These are phyloP conservation scores for Clytia hemisphaerica DNA, from an alignment of 30 jellyfish, hydroid and myxozoan genomes.

Conservation along the genomic window DNA sequence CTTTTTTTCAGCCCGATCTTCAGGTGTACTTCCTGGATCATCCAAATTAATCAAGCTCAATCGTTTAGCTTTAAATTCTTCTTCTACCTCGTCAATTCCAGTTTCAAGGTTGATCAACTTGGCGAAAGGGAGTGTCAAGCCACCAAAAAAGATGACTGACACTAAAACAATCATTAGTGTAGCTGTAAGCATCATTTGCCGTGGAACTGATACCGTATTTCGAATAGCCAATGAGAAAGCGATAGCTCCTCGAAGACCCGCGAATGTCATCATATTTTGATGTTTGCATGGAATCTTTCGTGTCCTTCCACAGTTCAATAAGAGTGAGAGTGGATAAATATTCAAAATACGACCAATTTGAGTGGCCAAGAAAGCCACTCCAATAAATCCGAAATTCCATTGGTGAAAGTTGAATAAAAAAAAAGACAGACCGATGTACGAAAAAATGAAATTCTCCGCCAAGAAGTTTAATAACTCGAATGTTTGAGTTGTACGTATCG, in stretches of 20 bases:
- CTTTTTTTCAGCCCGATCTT: conserved; percentile 91
- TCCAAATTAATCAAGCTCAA: conserved; percentile 83
- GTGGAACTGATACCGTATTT: conserved; percentile 91
- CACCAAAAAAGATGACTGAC: conserved; percentile 93
- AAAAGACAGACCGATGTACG: conserved; percentile 94
- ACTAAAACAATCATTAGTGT: conserved; percentile 83
- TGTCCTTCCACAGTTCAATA: conserved; percentile 76
- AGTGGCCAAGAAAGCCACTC: conserved; percentile 83
- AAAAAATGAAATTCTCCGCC: conserved; percentile 96
- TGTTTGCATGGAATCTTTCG: conserved; percentile 85
- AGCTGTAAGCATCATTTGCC: conserved; percentile 99
- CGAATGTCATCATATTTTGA: conserved; percentile 85
- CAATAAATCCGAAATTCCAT: conserved; percentile 98
- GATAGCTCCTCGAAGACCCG: conserved; percentile 99
- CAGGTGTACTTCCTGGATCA: conserved; percentile 94
- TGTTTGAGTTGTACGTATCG: conserved; percentile 90
- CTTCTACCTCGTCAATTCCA: conserved; percentile 97
- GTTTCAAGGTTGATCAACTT: conserved; percentile 88
- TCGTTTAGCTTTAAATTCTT: conserved; percentile 95
- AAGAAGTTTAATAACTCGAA: conserved; percentile 88
- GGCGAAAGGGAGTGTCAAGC: conserved; percentile 88
- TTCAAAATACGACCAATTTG: conserved; percentile 86
- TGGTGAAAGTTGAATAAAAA: conserved; percentile 85
- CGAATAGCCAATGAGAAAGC: conserved; percentile 99
- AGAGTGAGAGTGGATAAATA: conserved; percentile 76